A percentile compares a stretch with the other conserved stretches of the same genome.
These are phyloP conservation scores for Drosophila paulistorum DNA, from an alignment of 1,140 invertebrate species.

Conservation along the genomic window DNA sequence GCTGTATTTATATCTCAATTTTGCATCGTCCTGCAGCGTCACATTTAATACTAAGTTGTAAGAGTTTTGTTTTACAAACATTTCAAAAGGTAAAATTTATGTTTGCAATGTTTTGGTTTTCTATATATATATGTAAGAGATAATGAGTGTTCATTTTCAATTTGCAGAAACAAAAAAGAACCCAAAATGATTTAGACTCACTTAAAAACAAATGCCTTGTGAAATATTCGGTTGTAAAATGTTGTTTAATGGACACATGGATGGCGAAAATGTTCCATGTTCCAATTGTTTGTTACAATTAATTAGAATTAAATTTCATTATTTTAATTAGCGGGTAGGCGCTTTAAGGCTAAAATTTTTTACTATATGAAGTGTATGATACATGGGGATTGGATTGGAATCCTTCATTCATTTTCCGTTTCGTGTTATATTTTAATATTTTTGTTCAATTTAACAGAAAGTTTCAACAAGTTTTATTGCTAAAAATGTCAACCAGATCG, in stretches of 20 bases:
- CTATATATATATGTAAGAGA: conserved; percentile 5
- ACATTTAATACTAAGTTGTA: conserved; percentile 61
- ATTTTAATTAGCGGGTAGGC: conserved; percentile 48
- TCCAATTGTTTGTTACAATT: too few relatives aligned
- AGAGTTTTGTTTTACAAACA: conserved; percentile 44
- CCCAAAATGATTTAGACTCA: not conserved
- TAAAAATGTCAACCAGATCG: conserved; percentile 39
- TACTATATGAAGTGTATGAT: conserved; percentile 60
- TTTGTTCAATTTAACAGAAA: conserved; percentile 45
- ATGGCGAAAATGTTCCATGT: not conserved
- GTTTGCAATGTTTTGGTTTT: conserved; percentile 31
- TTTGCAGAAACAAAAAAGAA: not conserved
- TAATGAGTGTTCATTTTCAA: conserved; percentile 35
- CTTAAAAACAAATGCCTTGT: conserved; percentile 3
- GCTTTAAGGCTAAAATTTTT: conserved; percentile 67
- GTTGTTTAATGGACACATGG: not conserved
- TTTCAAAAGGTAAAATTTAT: conserved; percentile 70
- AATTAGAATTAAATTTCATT: conserved; percentile 22
- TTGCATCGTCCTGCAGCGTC: conserved; percentile 17
- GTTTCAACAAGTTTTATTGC: conserved; percentile 47
- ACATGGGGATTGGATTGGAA: conserved; percentile 35
- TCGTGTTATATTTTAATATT: not conserved
- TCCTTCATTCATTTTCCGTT: not conserved
- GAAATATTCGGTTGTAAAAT: conserved; percentile 19
- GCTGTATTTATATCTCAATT: conserved; percentile 15